phyloP scores from a whole-genome alignment of 2,113 vertebrate species.

The Myrmecobius fasciatus region DNA sequence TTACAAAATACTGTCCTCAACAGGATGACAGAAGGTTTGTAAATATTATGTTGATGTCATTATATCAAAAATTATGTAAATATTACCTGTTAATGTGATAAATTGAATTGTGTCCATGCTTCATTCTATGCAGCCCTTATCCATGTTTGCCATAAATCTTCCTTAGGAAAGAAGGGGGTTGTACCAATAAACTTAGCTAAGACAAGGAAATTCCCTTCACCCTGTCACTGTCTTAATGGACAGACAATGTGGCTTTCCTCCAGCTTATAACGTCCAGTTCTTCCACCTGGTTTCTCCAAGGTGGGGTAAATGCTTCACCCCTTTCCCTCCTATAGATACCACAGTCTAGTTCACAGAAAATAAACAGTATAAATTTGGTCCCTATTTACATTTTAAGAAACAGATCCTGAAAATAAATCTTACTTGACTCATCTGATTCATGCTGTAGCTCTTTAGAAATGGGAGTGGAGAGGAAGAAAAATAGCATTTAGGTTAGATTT shows the following conservation, averaged over 20 bases:
- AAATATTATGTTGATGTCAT: not conserved
- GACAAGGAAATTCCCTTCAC: not conserved
- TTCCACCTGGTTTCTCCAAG: not conserved
- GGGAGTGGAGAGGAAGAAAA: too few species aligned
- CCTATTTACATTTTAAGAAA: too few species aligned
- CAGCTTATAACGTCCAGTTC: not conserved
- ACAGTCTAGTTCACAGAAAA: too few species aligned
- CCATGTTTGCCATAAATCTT: not conserved
- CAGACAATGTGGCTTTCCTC: not conserved
- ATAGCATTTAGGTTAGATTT: too few species aligned
- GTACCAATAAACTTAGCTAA: not conserved
- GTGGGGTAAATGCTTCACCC: not conserved
- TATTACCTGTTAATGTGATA: not conserved
- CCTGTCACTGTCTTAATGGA: not conserved
- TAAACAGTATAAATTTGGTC: too few species aligned
- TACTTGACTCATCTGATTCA: too few species aligned
- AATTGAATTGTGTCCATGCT: not conserved
- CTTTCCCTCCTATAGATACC: not conserved
- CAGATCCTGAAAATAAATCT: too few species aligned
- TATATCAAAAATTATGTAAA: not conserved
- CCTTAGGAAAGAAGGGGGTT: not conserved
- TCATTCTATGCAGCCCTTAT: not conserved
- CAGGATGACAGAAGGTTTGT: not conserved
- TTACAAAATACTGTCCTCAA: not conserved
- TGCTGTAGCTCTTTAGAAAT: too few species aligned